Evolutionary conservation across 35 echinoderm and acorn worm species (phyloP).

Genomic region (Strongylocentrotus purpuratus): DNA sequence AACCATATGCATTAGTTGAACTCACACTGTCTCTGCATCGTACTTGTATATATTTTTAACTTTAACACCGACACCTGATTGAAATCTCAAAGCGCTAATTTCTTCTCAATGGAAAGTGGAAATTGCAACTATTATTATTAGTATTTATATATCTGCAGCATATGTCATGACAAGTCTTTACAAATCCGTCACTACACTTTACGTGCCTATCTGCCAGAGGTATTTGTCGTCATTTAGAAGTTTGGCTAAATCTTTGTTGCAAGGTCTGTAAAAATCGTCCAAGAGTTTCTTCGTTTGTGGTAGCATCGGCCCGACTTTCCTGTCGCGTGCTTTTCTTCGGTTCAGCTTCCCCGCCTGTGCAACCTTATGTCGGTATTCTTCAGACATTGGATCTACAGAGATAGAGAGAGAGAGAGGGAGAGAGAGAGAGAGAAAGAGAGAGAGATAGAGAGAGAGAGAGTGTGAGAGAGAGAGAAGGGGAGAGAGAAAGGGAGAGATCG

Average conservation of each 20-base stretch:
- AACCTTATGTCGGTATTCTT: not conserved
- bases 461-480: not conserved
- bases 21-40: too few relatives aligned
- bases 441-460: not conserved
- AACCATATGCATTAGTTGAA: too few relatives aligned
- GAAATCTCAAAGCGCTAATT: too few relatives aligned
- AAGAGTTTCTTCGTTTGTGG: constrained; percentile 44
- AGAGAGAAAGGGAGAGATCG: too few relatives aligned
- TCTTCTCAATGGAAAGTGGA: too few relatives aligned
- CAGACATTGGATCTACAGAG: not conserved
- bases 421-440: too few relatives aligned
- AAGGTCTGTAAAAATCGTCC: constrained; percentile 56
- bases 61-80: too few relatives aligned
- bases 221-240: constrained; percentile 54
- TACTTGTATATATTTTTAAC: too few relatives aligned
- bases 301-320: constrained; percentile 29
- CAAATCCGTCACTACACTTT: not conserved
- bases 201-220: constrained; percentile 1
- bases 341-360: not conserved
- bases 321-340: not conserved
- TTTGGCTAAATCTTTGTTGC: constrained; percentile 50
- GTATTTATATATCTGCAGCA: too few relatives aligned
- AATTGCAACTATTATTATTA: too few relatives aligned
- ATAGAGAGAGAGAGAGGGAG: not conserved
- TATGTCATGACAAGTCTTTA: too few relatives aligned